Base-by-base conservation (phyloP, 2,113 vertebrate species). In the Ammospiza caudacuta region DNA sequence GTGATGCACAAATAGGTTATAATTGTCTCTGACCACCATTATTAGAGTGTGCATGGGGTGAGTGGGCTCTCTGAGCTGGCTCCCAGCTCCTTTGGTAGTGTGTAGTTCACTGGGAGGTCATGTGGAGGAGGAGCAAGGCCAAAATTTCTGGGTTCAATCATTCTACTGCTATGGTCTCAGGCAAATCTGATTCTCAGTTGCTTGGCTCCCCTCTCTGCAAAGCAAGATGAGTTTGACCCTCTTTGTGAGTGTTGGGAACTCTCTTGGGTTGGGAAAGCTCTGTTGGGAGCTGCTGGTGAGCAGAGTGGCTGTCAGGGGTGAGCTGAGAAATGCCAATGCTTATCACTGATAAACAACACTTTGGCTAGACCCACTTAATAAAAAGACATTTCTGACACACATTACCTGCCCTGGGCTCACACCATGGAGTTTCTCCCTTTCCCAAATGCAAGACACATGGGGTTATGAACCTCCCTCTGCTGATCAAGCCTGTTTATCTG, bases 401-500 rank as follows among this genome's bases (percentile, higher is more conserved):
- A 37, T 94, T 80, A 59, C 57, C 35, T 47, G 25, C 62, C 37
- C 47, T 70, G 67, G 66, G 14, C 61, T 49, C 24, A 46, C 6
- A 29, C 39, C 2, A 5, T 9, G 15, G 62, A 75, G 55, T 80
- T 94, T 37, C 4, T 22, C 19, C 5, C 20, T 8, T 20, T 79
- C 55, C 41, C 7, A 10, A 75, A 51, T 17, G 8, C 11, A 23
- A 75, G 37, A 68, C 12, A 2, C 3, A 16, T 3, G 43, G 7
- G 5, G 23, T 77, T 86, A 51, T 29, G 55, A 87, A 92, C 75
- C 17, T 80, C 23, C 47, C 31, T 67, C 14, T 3, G 24, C 68
- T 1, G 16, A 89, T 89, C 70, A 52, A 76, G 43, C 84, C 89
- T 93, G 95, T 96, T 97, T 97, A 33, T 91, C 54, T 95, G 89